phyloP scores from a whole-genome alignment of 2,113 vertebrate species.

The Corythaixoides concolor region DNA sequence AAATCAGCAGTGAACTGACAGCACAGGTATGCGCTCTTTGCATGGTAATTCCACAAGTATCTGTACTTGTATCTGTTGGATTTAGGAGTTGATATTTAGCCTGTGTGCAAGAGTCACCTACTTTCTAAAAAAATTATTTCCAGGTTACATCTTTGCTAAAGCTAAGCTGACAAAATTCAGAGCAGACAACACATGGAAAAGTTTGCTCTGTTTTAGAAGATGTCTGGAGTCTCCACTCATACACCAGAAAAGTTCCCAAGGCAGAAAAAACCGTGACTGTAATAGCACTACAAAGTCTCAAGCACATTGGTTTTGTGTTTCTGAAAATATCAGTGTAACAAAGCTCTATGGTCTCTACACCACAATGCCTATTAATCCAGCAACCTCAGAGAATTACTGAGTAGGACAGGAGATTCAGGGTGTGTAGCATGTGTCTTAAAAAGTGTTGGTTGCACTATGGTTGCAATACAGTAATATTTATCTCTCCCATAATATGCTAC shows the following conservation, averaged over 20 bases:
- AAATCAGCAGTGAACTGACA: background rate
- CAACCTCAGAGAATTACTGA: background rate
- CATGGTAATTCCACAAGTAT: background rate
- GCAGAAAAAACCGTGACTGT: background rate
- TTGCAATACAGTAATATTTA: background rate
- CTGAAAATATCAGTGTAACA: background rate
- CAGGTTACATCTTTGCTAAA: background rate
- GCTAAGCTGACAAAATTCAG: background rate
- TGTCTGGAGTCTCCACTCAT: background rate
- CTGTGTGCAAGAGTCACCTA: background rate
- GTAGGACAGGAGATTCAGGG: background rate
- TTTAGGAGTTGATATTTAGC: background rate
- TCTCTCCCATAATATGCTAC: background rate
- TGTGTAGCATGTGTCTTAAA: background rate
- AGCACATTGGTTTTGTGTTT: background rate
- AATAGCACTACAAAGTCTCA: background rate
- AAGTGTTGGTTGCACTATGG: background rate
- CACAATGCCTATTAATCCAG: rapidly evolving
- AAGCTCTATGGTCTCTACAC: background rate
- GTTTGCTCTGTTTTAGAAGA: background rate
- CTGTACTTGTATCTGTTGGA: background rate
- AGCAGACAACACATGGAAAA: background rate
- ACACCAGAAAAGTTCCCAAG: background rate
- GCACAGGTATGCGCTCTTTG: background rate
- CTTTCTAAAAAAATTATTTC: background rate